phyloP scores from a whole-genome alignment of 1,140 invertebrate species.

The Sycophila sp. region DNA sequence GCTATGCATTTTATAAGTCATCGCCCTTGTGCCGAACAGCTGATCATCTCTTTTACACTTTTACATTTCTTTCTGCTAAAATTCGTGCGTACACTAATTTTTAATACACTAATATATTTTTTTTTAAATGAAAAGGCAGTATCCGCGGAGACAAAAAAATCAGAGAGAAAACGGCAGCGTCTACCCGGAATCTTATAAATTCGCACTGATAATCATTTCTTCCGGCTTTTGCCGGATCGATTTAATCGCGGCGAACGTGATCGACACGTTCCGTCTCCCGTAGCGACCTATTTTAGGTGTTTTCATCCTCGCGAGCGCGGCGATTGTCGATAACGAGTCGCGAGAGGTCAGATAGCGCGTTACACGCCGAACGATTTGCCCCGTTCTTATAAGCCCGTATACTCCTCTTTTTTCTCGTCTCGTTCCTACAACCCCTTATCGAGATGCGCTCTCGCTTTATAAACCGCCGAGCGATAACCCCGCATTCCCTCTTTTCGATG shows the following conservation, averaged over 20 bases:
- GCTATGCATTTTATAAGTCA: no score
- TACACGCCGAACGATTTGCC: no score
- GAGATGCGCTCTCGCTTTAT: neutral
- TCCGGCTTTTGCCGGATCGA: neutral
- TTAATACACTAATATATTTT: no score
- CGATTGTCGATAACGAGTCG: slow-evolving; percentile 14
- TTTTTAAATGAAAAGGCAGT: no score
- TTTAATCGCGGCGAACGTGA: neutral
- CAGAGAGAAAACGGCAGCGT: no score
- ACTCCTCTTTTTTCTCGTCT: slow-evolving; percentile 14
- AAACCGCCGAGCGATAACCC: slow-evolving; percentile 13
- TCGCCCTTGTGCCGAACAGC: no score
- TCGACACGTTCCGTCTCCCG: slow-evolving; percentile 16
- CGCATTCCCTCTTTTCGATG: slow-evolving; percentile 22
- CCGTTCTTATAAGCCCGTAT: no score
- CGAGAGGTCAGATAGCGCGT: slow-evolving; percentile 28
- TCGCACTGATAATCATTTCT: slow-evolving; percentile 7
- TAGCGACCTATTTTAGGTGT: slow-evolving; percentile 33
- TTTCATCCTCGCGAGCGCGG: slow-evolving; percentile 14
- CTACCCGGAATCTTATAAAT: no score
- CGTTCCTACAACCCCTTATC: slow-evolving; percentile 13
- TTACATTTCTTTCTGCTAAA: no score
- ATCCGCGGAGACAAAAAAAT: no score
- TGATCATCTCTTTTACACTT: no score
- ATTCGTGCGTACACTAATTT: no score